Evolutionary conservation across 2,888 invertebrate genomes (phyloP).

Genomic region (Meliscaeva auricollis): DNA sequence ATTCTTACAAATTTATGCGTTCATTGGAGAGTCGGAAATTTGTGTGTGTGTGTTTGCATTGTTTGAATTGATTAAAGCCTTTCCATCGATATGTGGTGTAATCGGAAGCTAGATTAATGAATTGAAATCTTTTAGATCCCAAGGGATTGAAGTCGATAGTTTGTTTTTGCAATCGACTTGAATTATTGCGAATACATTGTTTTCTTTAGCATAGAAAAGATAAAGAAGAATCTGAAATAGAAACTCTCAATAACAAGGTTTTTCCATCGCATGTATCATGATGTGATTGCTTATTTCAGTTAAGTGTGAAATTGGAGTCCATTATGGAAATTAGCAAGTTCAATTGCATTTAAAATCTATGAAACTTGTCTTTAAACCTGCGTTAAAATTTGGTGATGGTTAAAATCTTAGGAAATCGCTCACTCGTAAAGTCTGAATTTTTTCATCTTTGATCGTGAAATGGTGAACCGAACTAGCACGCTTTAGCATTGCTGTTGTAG

Average conservation of each 20-base stretch:
- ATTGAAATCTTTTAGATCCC: neutral
- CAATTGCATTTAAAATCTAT: too few species aligned
- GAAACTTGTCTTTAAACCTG: too few species aligned
- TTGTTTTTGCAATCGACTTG: neutral
- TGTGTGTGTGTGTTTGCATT: neutral
- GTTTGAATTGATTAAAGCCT: slow-evolving; percentile 8
- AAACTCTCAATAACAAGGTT: neutral
- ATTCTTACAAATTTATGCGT: neutral
- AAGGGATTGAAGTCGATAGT: neutral
- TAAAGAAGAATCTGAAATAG: neutral
- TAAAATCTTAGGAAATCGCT: too few species aligned
- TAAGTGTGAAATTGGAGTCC: too few species aligned
- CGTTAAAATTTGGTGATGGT: too few species aligned
- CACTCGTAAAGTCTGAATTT: too few species aligned
- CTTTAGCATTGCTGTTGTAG: too few species aligned
- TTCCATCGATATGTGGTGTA: neutral
- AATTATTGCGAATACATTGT: neutral
- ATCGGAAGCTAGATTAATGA: slow-evolving; percentile 20
- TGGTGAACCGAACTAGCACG: too few species aligned
- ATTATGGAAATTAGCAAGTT: too few species aligned
- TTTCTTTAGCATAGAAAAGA: neutral
- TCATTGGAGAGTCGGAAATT: too few species aligned
- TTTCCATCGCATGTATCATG: neutral
- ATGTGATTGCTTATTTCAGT: neutral
- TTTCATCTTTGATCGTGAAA: too few species aligned